Evolutionary conservation across 2,113 vertebrate genomes (phyloP).

Genomic region (Passer domesticus): DNA sequence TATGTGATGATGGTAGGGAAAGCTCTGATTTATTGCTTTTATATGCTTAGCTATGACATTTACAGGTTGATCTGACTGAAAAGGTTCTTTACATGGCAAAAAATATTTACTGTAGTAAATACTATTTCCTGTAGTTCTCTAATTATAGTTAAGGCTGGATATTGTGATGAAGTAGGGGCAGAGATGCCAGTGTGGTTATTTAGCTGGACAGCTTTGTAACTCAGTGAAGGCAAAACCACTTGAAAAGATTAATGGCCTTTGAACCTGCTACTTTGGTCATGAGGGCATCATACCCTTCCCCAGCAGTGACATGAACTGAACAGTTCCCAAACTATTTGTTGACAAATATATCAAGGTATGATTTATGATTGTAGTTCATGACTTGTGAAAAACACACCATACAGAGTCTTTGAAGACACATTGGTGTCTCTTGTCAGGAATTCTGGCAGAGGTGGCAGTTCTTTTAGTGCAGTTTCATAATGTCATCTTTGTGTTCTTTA

Average conservation of each 20-base stretch:
- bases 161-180: not conserved
- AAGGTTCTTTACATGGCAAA: not conserved
- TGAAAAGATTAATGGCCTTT: not conserved
- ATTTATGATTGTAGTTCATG: not conserved
- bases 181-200: not conserved
- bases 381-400: not conserved
- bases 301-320: not conserved
- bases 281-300: not conserved
- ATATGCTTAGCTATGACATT: constrained; percentile 7
- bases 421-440: not conserved
- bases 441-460: not conserved
- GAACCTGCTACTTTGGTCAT: not conserved
- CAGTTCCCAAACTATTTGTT: not conserved
- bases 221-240: not conserved
- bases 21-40: constrained; percentile 43
- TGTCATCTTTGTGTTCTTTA: constrained; percentile 57
- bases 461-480: not conserved
- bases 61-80: not conserved
- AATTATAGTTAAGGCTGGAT: not conserved
- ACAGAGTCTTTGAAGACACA: accelerated
- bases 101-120: not conserved
- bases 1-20: constrained; percentile 82
- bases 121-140: not conserved
- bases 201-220: not conserved
- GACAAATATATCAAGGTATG: not conserved